Evolutionary conservation across 2,797 vertebrate species (phyloP).

Genomic region (Dromococcyx pavoninus): DNA sequence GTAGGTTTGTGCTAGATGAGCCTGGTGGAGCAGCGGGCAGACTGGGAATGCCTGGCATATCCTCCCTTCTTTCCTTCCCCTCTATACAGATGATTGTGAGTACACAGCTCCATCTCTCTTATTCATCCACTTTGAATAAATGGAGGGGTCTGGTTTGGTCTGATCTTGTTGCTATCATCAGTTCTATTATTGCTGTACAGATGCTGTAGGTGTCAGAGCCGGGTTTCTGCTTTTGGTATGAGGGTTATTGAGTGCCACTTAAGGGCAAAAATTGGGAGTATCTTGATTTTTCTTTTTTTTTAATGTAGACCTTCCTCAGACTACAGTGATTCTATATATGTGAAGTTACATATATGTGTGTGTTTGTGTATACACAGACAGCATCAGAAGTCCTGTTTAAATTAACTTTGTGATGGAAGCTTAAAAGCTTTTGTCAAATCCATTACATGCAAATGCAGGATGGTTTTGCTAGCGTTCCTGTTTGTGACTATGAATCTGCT

Average conservation of each 20-base stretch:
- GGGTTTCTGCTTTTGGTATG: background rate
- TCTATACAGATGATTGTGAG: fast-evolving
- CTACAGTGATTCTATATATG: background rate
- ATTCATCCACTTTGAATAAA: background rate
- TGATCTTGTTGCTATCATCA: background rate
- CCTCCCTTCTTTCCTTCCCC: background rate
- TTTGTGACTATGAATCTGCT: background rate
- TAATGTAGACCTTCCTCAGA: background rate
- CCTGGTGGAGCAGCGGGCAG: background rate
- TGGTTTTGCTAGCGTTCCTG: background rate
- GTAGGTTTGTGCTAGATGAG: background rate
- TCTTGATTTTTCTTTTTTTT: background rate
- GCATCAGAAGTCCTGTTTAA: background rate
- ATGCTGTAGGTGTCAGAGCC: background rate
- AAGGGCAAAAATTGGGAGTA: background rate
- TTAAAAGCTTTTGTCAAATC: background rate
- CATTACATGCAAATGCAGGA: fast-evolving
- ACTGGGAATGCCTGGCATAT: fast-evolving
- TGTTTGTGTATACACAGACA: fast-evolving
- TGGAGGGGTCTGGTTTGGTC: background rate
- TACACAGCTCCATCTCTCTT: background rate
- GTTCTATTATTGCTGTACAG: background rate
- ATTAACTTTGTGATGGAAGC: background rate
- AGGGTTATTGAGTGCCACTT: background rate
- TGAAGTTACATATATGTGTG: background rate